Base-by-base conservation (phyloP, 2,797 vertebrate genomes). In the Microchirus variegatus region DNA sequence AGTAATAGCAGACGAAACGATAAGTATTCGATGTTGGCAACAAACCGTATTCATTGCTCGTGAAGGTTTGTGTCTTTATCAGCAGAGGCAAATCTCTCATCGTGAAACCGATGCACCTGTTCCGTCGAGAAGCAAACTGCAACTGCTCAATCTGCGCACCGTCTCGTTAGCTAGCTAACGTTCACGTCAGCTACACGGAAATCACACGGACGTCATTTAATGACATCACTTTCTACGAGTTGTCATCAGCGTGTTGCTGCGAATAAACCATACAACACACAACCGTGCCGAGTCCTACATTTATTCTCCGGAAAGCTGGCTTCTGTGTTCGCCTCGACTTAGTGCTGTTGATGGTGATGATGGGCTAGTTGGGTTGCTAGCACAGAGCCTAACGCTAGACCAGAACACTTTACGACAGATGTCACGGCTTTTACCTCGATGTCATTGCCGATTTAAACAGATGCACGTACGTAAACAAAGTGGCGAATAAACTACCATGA, bases 341-440 rank as follows among this genome's bases (percentile, higher is more conserved):
- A 36, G 5, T 18, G 16, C 11, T 42, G 48, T 15, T 62, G 72
- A 35, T 64, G 71, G 9, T 63, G 77, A 22, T 73, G 81, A 78
- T 76, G 76, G 55, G 87, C 80, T 88, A 89, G 78, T 77, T 76
- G 82, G 77, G 19, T 62, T 88, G 87, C 86, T 89, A 87, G 82
- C 83, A 59, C 52, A 68, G 16, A 67, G 53, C 55, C 59, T 35
- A 64, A 18, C 58, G 81, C 74, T 72, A 78, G 77, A 74, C 50
- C 63, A 44, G 17, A 67, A 70, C 66, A 51, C 53, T 65, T 73
- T 1, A 16, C 18, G 26, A 15, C 37, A 35, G 54, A 78, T 59
- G 18, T 50, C 19, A 15, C 2, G 37, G 60, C 40, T 59, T 74
- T 58, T 9, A 38, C 47, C 3, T 17, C 1, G 36, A 43, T 49